Base-by-base conservation (phyloP, 2,113 vertebrate genomes). In the Muntiacus reevesi region DNA sequence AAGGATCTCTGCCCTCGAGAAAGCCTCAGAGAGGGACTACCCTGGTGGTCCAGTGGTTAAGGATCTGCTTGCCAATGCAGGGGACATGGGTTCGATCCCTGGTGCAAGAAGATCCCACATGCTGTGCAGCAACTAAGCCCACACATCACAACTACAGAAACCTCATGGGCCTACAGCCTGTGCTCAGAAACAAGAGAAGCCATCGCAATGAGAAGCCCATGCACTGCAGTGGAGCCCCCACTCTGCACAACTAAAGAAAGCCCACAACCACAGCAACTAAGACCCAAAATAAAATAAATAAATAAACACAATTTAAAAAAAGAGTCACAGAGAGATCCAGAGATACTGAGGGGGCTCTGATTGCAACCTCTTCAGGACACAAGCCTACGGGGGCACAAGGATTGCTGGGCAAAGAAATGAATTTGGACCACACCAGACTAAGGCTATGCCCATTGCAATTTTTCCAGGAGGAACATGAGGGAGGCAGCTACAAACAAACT, bases 361-460 rank as follows among this genome's bases (percentile, higher is more conserved):
- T 0, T 6, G 25, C 16, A 74, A 43, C 21, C n/a, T 57, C 13
- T 27, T 12, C 17, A 54, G 33, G 67, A 30, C 78, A 10, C 15
- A 1, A 13, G 15, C 6, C 6, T 36, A 17, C 4, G 11, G 43
- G 10, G 10, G 30, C 6, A 3, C 62, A 19, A 14, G 17, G 47
- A 10, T 33, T 15, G 0, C 40, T 8, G 0, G 9, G 33, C 3
- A 4, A 16, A 81, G 82, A 86, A 33, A 1, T 2, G 16, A 21
- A 40, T 0, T 43, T 43, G 50, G 33, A 23, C 43, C 47, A 57
- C 2, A 2, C 21, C 1, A 11, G 2, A 27, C 36, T 15, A 0
- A 2, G 16, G 30, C 33, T 62, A 47, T 27, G 40, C 33, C 62
- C 62, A 3, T 2, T 5, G 23, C 78, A 14, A 1, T 40, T 40